Evolutionary conservation across 2,113 vertebrate species (phyloP), one percentile per base, ranked within the genome.

Genomic region (Lamprologus ornatipinnis): DNA sequence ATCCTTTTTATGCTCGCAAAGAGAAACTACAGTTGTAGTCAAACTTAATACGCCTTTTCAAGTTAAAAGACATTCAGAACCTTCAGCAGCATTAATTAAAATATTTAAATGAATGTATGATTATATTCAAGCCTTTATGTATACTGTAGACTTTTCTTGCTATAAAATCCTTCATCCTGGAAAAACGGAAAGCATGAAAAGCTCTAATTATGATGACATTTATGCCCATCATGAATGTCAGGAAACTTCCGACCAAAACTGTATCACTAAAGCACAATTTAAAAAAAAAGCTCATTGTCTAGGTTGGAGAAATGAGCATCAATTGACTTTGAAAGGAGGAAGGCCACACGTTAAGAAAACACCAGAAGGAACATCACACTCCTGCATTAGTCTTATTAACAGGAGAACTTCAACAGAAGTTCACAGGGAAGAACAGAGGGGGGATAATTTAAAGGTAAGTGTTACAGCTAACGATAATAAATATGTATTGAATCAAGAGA

Each of bases 261-360:
- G 19, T 14, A 14, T 14, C 35, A 70, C 63, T 70, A 14, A 70
- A 40, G 35, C n/a, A 42, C 37, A 42, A 40, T 68, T 68, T 17
- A 2, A 7, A 2, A 35, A 13, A 15, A 6, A 58, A 0, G 9
- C 58, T 37, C 33, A 0, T 21, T 1, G 35, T 23, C n/a, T 40
- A 23, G 65, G 35, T 42, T 70, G 65, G n/a, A 42, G 65, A 70
- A 70, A 70, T 42, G n/a, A 42, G 35, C n/a, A 42, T 70, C 35
- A 23, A 21, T 40, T 68, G n/a, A 4, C 2, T 70, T 42, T 15
- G 37, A 42, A 70, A 70, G 12, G 65, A 70, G 37, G 7, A 42
- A 70, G 63, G 35, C 37, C 65, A 1, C 65, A 70, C 0, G 2
- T 42, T 23, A 23, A 40, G 35, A 40, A 70, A 70, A 40, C 35